A percentile compares a stretch with the other conserved stretches of the same genome.
Evolutionary conservation across 2,797 vertebrate genomes (phyloP).

Genomic region (Sarcoramphus papa): DNA sequence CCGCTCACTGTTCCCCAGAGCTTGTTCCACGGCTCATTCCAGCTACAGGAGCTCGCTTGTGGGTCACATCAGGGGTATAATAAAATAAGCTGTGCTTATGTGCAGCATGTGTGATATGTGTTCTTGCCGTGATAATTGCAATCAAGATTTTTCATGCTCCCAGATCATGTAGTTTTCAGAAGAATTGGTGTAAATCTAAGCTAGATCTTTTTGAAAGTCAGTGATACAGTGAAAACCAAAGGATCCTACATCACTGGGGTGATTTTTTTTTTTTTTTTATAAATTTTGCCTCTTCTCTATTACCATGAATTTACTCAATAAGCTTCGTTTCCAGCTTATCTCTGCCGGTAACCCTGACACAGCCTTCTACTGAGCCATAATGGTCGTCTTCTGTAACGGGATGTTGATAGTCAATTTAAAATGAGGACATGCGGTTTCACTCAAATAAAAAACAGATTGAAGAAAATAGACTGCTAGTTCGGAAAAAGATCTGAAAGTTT

Average conservation of each 20-base stretch:
- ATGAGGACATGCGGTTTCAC: neutral
- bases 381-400: neutral
- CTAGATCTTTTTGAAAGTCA: neutral
- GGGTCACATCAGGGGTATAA: neutral
- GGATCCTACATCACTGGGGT: neutral
- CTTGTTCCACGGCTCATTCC: accelerated
- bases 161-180: neutral
- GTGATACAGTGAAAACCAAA: neutral
- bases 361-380: neutral
- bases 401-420: neutral
- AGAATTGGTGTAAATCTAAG: neutral
- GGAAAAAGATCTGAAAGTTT: neutral
- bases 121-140: neutral
- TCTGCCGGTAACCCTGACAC: neutral
- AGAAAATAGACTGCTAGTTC: neutral
- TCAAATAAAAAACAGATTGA: neutral
- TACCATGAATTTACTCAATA: neutral
- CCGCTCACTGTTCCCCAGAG: accelerated
- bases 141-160: neutral
- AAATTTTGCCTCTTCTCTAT: neutral
- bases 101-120: neutral
- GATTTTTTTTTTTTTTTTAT: neutral
- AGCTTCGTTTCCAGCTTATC: neutral
- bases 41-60: neutral
- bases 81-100: neutral